Percentiles rank a stretch among this genome's conserved stretches.
phyloP scores from a whole-genome alignment of 2,113 vertebrate species.

The Myrmophylax atrothorax region DNA sequence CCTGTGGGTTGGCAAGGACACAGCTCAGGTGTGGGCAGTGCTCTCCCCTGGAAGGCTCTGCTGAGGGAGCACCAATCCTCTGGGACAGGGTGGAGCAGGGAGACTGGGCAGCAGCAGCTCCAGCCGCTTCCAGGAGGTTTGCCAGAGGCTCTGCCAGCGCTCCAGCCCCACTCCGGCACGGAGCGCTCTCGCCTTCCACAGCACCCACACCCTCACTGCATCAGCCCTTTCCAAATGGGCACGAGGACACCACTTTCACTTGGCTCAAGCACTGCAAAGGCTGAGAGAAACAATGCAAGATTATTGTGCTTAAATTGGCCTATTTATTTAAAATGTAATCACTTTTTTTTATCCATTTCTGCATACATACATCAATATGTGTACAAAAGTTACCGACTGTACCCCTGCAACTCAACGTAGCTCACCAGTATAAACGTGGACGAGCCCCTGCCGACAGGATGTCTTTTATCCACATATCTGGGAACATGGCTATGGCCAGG shows the following conservation, averaged over 20 bases:
- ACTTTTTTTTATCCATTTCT: background rate
- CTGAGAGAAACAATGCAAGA: background rate
- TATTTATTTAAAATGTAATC: background rate
- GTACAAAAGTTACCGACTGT: background rate
- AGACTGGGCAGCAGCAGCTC: background rate
- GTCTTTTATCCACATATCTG: background rate
- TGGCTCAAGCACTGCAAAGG: background rate
- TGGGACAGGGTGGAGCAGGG: background rate
- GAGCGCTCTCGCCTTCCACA: background rate
- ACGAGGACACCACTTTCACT: fast-evolving
- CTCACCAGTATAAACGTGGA: background rate
- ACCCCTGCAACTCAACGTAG: background rate
- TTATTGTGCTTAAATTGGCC: background rate
- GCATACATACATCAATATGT: background rate
- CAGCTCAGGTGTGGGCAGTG: background rate
- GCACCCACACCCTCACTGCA: background rate
- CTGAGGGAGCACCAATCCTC: background rate
- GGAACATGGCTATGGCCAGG: background rate
- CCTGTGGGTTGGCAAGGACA: background rate
- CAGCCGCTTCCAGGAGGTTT: background rate
- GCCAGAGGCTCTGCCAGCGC: background rate
- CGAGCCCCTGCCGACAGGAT: background rate
- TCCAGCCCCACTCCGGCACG: background rate
- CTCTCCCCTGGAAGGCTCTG: background rate
- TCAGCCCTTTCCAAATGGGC: background rate